A percentile compares a stretch with the other conserved stretches of the same genome.
These are phyloP conservation scores for Montipora capitata DNA, from an alignment of 92 coral and sea anemone species.

Conservation along the genomic window DNA sequence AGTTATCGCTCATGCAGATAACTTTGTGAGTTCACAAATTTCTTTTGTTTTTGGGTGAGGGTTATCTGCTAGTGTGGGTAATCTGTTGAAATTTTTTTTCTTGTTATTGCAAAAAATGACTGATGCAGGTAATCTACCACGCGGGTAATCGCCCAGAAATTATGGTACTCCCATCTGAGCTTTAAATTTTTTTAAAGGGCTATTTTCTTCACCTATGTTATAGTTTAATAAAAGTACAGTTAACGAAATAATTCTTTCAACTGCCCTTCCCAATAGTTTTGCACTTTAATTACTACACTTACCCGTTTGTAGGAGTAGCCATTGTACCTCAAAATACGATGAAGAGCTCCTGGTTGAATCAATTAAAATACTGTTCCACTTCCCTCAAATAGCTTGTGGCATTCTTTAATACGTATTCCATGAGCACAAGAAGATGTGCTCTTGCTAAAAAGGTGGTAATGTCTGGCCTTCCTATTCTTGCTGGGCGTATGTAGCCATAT, in stretches of 20 bases:
- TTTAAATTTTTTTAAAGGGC: slow-evolving; percentile 30
- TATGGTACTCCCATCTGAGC: background rate
- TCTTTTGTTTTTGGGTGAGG: too few species aligned
- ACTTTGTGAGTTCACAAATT: too few species aligned
- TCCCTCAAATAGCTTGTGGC: slow-evolving; percentile 4
- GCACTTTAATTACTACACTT: background rate
- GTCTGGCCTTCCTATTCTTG: slow-evolving; percentile 56
- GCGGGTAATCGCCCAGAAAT: too few species aligned
- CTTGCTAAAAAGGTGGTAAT: slow-evolving; percentile 60
- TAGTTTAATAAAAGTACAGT: background rate
- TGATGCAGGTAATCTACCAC: too few species aligned
- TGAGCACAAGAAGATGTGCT: slow-evolving; percentile 51
- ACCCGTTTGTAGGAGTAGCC: background rate
- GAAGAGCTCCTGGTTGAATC: slow-evolving; percentile 28
- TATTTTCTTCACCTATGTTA: slow-evolving; percentile 35
- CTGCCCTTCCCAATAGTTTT: background rate
- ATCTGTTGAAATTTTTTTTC: too few species aligned
- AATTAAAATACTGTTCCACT: slow-evolving; percentile 28
- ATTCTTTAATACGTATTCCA: slow-evolving; percentile 23
- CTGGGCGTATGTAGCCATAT: slow-evolving; percentile 41
- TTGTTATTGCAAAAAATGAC: too few species aligned
- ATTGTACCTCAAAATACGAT: background rate
- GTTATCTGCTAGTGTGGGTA: too few species aligned
- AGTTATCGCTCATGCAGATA: too few species aligned
- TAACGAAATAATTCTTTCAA: too few species aligned